These are phyloP conservation scores for Drosophila micromelanica DNA, from an alignment of 1,140 invertebrate species.

Conservation along the genomic window DNA sequence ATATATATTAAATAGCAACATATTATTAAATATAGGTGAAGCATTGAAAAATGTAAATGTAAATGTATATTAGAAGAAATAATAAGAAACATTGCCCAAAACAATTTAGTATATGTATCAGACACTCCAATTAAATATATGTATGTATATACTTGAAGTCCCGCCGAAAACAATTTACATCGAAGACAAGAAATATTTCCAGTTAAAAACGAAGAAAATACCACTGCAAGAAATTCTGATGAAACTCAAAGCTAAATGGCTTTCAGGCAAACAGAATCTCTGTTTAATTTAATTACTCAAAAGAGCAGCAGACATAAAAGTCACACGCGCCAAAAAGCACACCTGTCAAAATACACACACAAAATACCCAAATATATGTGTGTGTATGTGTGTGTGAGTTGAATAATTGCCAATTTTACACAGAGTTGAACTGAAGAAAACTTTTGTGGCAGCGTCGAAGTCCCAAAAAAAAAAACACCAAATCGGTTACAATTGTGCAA, in stretches of 20 bases:
- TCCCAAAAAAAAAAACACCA: constrained; percentile 24
- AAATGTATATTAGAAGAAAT: too few species aligned
- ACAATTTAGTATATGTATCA: too few species aligned
- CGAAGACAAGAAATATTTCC: neutral
- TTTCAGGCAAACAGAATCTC: constrained; percentile 36
- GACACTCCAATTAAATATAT: too few species aligned
- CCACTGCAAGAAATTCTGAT: constrained; percentile 1
- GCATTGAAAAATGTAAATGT: too few species aligned
- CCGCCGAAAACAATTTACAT: too few species aligned
- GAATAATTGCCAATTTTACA: constrained; percentile 77
- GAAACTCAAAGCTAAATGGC: constrained; percentile 11
- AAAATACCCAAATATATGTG: too few species aligned
- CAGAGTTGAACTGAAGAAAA: constrained; percentile 14
- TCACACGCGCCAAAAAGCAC: constrained; percentile 14
- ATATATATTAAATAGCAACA: too few species aligned
- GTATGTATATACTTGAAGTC: too few species aligned
- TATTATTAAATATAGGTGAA: too few species aligned
- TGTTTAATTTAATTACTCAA: constrained; percentile 66
- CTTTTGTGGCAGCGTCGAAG: constrained; percentile 17
- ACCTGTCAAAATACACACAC: constrained; percentile 14
- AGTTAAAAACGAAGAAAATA: neutral
- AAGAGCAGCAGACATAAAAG: constrained; percentile 32
- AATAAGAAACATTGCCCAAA: too few species aligned
- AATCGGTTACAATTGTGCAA: constrained; percentile 48
- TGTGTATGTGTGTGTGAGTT: constrained; percentile 43